A percentile compares a stretch with the other conserved stretches of the same genome.
These are phyloP conservation scores for Paelopatides confundens DNA, from an alignment of 53 echinoderm and acorn worm genomes.

Conservation along the genomic window DNA sequence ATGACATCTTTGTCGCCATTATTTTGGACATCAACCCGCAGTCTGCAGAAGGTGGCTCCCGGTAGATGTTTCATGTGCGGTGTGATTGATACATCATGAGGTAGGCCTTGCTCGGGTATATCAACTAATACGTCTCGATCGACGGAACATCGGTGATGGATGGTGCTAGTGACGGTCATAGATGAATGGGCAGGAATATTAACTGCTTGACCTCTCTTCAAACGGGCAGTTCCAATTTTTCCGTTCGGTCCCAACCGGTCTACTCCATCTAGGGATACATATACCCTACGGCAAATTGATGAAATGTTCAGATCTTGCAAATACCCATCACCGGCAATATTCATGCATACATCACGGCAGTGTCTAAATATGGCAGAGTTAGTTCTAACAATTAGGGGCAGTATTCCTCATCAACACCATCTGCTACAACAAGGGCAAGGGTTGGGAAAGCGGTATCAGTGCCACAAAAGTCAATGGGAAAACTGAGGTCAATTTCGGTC, in stretches of 20 bases:
- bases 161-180: background rate
- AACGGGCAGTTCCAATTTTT: background rate
- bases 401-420: background rate
- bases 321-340: background rate
- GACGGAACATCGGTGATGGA: background rate
- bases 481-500: constrained; percentile 16
- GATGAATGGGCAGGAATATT: background rate
- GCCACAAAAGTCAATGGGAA: constrained; percentile 31
- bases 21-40: background rate
- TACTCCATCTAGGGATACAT: background rate
- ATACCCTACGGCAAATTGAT: background rate
- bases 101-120: background rate
- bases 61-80: background rate
- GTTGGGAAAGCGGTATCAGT: background rate
- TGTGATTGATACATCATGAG: background rate
- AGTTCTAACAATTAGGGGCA: constrained; percentile 51
- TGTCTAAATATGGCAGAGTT: constrained; percentile 65
- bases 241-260: background rate
- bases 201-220: background rate
- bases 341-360: constrained; percentile 34
- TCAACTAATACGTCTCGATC: background rate
- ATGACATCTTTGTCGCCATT: background rate
- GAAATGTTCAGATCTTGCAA: background rate
- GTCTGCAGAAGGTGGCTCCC: background rate
- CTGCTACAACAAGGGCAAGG: constrained; percentile 52